Evolutionary conservation across 2,113 vertebrate species (phyloP), one percentile per base, ranked within the genome.

Genomic region (Heliornis fulica): DNA sequence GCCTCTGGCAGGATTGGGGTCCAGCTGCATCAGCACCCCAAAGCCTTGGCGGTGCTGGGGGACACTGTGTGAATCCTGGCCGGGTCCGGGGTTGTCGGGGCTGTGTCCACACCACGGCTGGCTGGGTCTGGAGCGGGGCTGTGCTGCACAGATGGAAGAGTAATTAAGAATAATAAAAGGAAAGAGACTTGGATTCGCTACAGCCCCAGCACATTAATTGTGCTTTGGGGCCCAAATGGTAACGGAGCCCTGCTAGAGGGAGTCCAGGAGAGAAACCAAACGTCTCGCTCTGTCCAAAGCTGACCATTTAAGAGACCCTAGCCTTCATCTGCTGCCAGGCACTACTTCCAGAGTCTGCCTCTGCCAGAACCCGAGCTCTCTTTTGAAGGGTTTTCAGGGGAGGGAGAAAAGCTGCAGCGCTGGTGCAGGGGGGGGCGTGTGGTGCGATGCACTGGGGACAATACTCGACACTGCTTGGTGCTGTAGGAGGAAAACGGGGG

Each of bases 141-240:
- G 87, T 13, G 72, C 29, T 57, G 78, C 83, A 54, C 96, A 97
- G 96, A 96, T 97, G 97, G 94, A 93, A 96, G 93, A 97, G 94
- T 92, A 95, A 97, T 97, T 97, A 96, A 96, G 97, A 96, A 89
- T 92, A 96, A 97, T 97, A 97, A 97, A 97, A 96, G 86, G 93
- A 91, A 89, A 95, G 93, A 92, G 90, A 78, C 95, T 97, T 97
- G 95, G 94, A 97, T 96, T 96, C 19, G 68, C 93, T 95, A 93
- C 95, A 96, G 93, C 83, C 95, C 95, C 93, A 95, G 94, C 90
- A 96, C 95, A 88, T 97, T 97, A 96, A 97, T 93, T 94, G 94
- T 91, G 92, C 97, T 92, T 96, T 95, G 95, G 96, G 96, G 96
- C 90, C 94, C 61, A 72, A 95, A 97, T 94, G 87, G 48, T 94